Evolutionary conservation across 2,888 invertebrate species (phyloP), one percentile per base, ranked within the genome.

Genomic region (Tineola bisselliella): DNA sequence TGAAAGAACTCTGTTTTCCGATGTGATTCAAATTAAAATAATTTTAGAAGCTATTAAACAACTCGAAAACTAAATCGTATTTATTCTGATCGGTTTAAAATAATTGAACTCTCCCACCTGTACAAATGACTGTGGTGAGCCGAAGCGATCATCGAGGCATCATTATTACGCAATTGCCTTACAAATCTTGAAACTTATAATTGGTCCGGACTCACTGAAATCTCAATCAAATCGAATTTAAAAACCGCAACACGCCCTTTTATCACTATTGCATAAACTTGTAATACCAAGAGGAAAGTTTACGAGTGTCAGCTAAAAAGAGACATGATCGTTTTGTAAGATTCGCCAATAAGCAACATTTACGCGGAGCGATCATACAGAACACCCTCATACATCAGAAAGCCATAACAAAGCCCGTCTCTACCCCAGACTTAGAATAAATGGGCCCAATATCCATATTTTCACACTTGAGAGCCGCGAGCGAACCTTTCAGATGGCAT

Each of bases 391-490:
- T 56, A 30, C 56, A 56, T 56, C 56, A 56, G 56, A 56, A 56
- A 19, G 8, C 56, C 56, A 56, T 56, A 56, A 56, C 56, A 56
- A 56, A 56, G n/a, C 56, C 38, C 56, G 56, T 25, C 19, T 56
- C 25, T 19, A 13, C 56, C 25, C 25, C 56, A 19, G 56, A 56
- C 56, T 56, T 56, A 19, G 56, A 56, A 56, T 56, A 56, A 56
- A 56, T 56, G 56, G 56, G 18, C 30, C n/a, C 30, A 25, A 56
- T 56, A 56, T 56, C 56, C 67, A 68, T 68, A 67, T 68, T 67
- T 65, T 66, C 66, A 68, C 66, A 65, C 61, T 60, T 57, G 60
- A 60, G 61, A 62, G 61, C 61, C 54, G 44, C 52, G 57, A 15
- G 56, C 43, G 43, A 59, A 57, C 63, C 61, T 61, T 61, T 61